Base-by-base conservation (phyloP, 2,113 vertebrate species). In the Pseudopipra pipra region DNA sequence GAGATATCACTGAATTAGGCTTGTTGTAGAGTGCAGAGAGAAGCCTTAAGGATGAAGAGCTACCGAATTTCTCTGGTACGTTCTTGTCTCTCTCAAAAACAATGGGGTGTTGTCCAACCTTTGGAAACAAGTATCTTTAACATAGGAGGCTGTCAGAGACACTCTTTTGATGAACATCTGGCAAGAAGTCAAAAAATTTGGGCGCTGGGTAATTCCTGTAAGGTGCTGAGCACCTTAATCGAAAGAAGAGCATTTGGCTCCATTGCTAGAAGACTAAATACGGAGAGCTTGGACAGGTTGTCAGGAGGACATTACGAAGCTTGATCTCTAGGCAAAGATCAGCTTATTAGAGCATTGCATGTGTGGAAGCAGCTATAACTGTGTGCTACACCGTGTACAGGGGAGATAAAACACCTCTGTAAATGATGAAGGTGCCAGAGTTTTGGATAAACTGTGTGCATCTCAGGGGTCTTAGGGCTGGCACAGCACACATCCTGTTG, bases 41-140 rank as follows among this genome's bases (percentile, higher is more conserved):
- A 89, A 92, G 55, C 37, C 79, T 51, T 30, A 83, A 66, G 1
- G 2, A 59, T 24, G 37, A 63, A 85, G 24, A 73, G 22, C 37
- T 44, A 37, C 44, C 0, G 0, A 84, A 68, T 82, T 68, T 85
- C 55, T 80, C 18, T 0, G 1, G 5, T n/a, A 39, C 11, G 10
- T 74, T 78, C 85, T 61, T 3, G 1, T 46, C 43, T 73, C 24
- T 47, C 49, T 79, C 15, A 37, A 39, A 59, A 83, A 76, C 0
- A 8, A 78, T 12, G 12, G 25, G 30, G 23, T 80, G 11, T 13
- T n/a, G 8, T 46, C 73, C 31, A 83, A 0, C 31, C 22, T 52
- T 44, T 31, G 11, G 28, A 85, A 85, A 73, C 11, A 37, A 58
- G 0, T 15, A 19, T 27, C 43, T 70, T 80, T 43, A 71, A 77